Evolutionary conservation across 2,113 vertebrate species (phyloP).

Genomic region (Notiomystis cincta): DNA sequence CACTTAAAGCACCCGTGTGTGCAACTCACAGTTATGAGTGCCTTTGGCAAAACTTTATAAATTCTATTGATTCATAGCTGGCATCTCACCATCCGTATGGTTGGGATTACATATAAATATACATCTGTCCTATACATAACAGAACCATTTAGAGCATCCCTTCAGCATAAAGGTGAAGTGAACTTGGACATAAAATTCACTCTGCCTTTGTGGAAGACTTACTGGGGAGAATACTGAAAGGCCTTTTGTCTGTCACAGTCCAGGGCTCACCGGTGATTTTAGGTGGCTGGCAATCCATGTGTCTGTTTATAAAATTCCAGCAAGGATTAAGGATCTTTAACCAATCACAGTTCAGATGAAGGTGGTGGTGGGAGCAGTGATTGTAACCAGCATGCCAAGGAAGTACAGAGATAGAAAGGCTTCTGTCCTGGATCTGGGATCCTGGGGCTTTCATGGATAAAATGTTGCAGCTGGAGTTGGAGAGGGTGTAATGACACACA

Average conservation of each 20-base stretch:
- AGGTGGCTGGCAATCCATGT: neutral
- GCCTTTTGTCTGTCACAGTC: neutral
- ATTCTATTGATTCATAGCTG: slow-evolving; percentile 35
- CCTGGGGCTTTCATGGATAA: neutral
- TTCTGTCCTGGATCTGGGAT: neutral
- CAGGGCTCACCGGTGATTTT: neutral
- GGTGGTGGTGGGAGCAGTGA: neutral
- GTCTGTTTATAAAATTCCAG: neutral
- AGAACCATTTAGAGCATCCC: slow-evolving; percentile 40
- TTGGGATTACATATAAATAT: neutral
- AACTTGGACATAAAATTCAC: neutral
- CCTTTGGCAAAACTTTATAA: slow-evolving; percentile 29
- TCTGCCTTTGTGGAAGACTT: neutral
- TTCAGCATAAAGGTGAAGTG: neutral
- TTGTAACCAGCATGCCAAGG: neutral
- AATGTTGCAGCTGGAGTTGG: neutral
- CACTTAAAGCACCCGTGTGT: slow-evolving; percentile 1
- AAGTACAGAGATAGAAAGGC: neutral
- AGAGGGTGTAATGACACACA: neutral
- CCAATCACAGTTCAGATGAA: neutral
- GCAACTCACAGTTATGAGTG: neutral
- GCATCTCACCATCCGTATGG: neutral
- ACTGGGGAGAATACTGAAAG: neutral
- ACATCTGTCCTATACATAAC: neutral
- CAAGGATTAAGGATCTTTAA: neutral